Evolutionary conservation across 2,888 invertebrate species (phyloP).

Genomic region (Hybos culiciformis): DNA sequence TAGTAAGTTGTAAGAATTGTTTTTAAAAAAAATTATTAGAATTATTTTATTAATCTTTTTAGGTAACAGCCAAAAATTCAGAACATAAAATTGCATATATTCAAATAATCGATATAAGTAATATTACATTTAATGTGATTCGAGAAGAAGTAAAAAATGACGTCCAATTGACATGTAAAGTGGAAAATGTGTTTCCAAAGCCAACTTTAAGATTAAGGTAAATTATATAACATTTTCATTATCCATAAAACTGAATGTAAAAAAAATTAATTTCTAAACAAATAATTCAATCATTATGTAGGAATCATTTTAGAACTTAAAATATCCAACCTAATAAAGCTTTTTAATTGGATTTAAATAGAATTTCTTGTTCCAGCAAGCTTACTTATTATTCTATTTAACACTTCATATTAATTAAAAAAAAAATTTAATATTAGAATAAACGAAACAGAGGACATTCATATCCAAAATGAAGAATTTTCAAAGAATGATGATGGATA

Average conservation of each 20-base stretch:
- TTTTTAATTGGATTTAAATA: not conserved
- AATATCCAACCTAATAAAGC: not conserved
- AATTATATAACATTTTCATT: not conserved
- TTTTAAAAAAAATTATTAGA: no score
- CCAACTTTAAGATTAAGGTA: constrained; percentile 1
- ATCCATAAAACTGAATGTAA: not conserved
- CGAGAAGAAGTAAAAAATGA: not conserved
- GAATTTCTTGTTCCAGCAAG: not conserved
- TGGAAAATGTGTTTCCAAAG: not conserved
- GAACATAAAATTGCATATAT: not conserved
- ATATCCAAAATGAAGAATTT: not conserved
- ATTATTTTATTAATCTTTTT: no score
- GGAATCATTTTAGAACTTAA: not conserved
- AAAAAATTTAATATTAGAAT: not conserved
- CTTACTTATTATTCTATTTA: not conserved
- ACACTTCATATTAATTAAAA: not conserved
- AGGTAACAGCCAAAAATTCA: no score
- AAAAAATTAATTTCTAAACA: not conserved
- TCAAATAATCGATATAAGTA: not conserved
- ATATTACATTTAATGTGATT: not conserved
- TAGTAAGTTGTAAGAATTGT: no score
- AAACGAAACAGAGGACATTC: not conserved
- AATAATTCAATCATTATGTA: not conserved
- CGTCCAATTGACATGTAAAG: not conserved
- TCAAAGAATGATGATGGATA: not conserved